Evolutionary conservation across 2,113 vertebrate species (phyloP).

Genomic region (Caracal caracal): DNA sequence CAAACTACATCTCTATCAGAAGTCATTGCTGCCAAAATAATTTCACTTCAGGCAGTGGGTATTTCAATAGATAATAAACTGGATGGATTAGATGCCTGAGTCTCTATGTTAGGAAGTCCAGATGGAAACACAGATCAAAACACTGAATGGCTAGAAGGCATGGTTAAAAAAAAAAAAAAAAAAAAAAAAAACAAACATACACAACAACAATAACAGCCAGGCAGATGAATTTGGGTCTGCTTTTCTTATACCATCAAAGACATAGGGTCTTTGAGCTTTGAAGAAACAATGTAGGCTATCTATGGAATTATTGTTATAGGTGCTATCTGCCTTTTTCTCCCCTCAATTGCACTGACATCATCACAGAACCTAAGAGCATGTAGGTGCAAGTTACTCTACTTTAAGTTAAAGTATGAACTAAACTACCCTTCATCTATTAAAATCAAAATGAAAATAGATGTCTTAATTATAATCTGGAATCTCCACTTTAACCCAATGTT

Average conservation of each 20-base stretch:
- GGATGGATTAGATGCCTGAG: constrained; percentile 64
- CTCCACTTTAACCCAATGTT: background rate
- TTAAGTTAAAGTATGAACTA: background rate
- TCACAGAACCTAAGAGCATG: background rate
- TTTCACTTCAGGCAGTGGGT: constrained; percentile 55
- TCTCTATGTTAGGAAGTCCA: constrained; percentile 26
- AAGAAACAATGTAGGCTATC: background rate
- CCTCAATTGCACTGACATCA: background rate
- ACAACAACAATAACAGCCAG: background rate
- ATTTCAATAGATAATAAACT: constrained; percentile 71
- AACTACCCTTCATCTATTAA: background rate
- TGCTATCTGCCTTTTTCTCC: background rate
- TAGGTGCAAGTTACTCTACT: background rate
- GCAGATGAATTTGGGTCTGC: background rate
- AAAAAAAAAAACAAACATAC: background rate
- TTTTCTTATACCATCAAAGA: constrained; percentile 51
- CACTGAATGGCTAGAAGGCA: constrained; percentile 52
- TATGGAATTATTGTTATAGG: background rate
- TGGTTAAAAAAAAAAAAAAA: constrained; percentile 27
- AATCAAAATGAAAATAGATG: constrained; percentile 16
- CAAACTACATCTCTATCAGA: constrained; percentile 59
- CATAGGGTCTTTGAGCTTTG: constrained; percentile 47
- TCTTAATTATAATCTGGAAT: background rate
- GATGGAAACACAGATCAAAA: constrained; percentile 67
- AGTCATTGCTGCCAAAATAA: constrained; percentile 62